Base-by-base conservation (phyloP, 2,888 invertebrate species). In the Platycheirus rosarum region DNA sequence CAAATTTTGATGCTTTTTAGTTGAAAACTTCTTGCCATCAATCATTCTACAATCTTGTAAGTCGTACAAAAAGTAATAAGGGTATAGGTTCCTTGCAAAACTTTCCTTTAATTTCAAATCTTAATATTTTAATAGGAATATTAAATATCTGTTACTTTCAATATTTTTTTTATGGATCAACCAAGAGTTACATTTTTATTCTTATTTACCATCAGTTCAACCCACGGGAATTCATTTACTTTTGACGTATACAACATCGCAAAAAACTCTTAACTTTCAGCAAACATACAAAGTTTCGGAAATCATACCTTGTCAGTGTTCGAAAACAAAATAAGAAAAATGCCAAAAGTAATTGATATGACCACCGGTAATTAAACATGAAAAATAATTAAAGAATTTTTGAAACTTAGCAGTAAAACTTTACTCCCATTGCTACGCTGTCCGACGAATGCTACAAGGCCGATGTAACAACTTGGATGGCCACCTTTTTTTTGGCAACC, bases 361-460 rank as follows among this genome's bases (percentile, higher is more conserved):
- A 29, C 49, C 49, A 29, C 26, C 29, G 5, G 14, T 51, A 51
- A 51, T 29, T 51, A 11, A 51, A 4, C 29, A 29, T 11, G 29
- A 49, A 29, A 14, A 49, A 29, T 29, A 9, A 29, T 29, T 11
- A 29, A 51, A 14, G 14, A 26, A 14, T 14, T 49, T 48, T 29
- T 5, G 2, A 26, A 48, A 14, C 23, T 5, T 6, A 0, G 8
- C 13, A 23, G 13, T n/a, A n/a, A n/a, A 48, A 23, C 23, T 1
- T 26, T 26, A 13, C 2, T 32, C 29, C 29, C 29, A 4, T 8
- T 8, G 8, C 29, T 8, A 23, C 6, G 6, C 23, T 23, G n/a
- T n/a, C n/a, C 23, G 23, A 23, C 23, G 8, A 32, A 32, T 1
- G 23, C n/a, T 11, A 2, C 46, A 20, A 0, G n/a, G 13, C 2